These are phyloP conservation scores for Shinisaurus crocodilurus DNA, from an alignment of 2,113 vertebrate genomes.

Conservation along the genomic window DNA sequence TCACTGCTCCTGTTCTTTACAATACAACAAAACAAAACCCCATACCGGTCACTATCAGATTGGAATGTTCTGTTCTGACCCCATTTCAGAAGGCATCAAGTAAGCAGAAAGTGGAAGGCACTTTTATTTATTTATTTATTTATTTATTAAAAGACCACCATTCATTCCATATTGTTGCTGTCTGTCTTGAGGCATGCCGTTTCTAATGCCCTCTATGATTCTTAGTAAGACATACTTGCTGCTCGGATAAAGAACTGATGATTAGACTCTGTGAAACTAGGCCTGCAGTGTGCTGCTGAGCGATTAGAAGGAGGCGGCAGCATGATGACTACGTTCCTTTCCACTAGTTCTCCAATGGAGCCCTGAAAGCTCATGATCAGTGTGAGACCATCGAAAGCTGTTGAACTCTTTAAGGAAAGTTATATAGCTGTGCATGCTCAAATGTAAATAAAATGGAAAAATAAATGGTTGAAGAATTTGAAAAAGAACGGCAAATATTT, in stretches of 20 bases:
- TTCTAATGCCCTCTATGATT: conserved; percentile 53
- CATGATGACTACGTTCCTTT: conserved; percentile 36
- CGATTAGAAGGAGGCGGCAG: conserved; percentile 28
- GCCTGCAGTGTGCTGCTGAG: conserved; percentile 50
- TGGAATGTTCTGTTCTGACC: background rate
- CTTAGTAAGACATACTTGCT: conserved; percentile 53
- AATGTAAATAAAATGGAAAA: conserved; percentile 40
- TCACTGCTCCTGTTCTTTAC: conserved; percentile 10
- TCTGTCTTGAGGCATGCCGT: conserved; percentile 56
- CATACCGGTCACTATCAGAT: background rate
- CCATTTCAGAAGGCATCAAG: background rate
- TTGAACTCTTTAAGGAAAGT: conserved; percentile 34
- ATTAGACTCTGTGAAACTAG: conserved; percentile 53
- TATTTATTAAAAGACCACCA: conserved; percentile 24
- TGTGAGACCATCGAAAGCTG: conserved; percentile 29
- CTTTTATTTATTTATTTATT: conserved; percentile 63
- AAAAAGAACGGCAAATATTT: background rate
- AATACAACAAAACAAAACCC: background rate
- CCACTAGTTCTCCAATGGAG: conserved; percentile 39
- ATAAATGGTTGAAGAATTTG: conserved; percentile 24
- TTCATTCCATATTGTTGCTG: conserved; percentile 41
- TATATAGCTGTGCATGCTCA: conserved; percentile 31
- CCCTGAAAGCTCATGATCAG: background rate
- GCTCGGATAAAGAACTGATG: conserved; percentile 58
- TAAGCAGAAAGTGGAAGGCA: conserved; percentile 47